Evolutionary conservation across 2,113 vertebrate genomes (phyloP).

Genomic region (Sarotherodon lohbergeri): DNA sequence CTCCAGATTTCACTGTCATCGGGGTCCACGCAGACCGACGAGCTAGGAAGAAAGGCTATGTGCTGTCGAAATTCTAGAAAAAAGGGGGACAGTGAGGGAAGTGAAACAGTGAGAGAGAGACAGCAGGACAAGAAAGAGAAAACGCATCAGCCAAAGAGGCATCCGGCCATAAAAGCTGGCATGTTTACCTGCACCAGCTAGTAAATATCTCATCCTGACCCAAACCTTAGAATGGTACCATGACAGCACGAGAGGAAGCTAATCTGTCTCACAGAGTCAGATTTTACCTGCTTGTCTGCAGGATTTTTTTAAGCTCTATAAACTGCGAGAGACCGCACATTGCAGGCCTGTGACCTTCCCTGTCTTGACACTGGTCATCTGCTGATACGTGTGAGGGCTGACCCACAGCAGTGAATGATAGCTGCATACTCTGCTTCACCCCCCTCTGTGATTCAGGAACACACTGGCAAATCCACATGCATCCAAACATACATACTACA

Average conservation of each 20-base stretch:
- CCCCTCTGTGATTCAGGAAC: not conserved
- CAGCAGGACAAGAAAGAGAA: not conserved
- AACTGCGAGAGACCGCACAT: conserved; percentile 6
- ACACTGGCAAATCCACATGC: not conserved
- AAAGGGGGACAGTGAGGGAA: conserved; percentile 1
- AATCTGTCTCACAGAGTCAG: conserved; percentile 3
- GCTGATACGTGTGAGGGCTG: conserved; percentile 47
- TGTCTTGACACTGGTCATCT: conserved; percentile 63
- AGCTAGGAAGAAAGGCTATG: conserved; percentile 17
- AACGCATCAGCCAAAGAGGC: not conserved
- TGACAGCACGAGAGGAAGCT: not conserved
- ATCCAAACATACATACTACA: not conserved
- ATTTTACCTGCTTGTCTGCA: not conserved
- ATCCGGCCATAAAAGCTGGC: not conserved
- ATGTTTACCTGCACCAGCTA: not conserved
- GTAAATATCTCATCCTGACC: not conserved
- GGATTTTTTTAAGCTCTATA: conserved; percentile 29
- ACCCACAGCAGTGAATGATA: conserved; percentile 58
- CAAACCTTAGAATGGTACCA: not conserved
- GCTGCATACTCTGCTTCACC: conserved; percentile 21
- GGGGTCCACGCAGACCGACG: conserved; percentile 11
- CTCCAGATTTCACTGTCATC: conserved; percentile 53
- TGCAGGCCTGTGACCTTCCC: conserved; percentile 57
- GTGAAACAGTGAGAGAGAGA: not conserved
- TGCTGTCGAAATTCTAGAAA: conserved; percentile 2